Conservation (phyloP, 2,113 vertebrate genomes). For the Alaudala cheleensis region DNA sequence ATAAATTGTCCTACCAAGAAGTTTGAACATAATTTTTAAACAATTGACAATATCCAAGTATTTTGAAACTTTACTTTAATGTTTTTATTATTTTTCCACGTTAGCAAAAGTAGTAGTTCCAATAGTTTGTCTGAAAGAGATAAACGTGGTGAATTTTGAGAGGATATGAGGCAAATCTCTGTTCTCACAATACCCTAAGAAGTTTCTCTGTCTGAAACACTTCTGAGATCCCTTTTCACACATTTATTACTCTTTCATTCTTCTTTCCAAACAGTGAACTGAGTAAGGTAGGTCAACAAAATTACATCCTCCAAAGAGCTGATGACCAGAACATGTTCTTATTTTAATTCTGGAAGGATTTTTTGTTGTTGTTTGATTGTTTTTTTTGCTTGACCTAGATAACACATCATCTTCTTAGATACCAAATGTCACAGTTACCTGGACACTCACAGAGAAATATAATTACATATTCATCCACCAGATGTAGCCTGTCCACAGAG, state of each 20-base stretch:
- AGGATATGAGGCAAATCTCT: background rate
- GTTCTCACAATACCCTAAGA: background rate
- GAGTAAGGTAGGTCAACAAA: background rate
- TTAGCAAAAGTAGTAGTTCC: background rate
- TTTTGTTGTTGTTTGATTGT: background rate
- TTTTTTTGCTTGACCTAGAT: background rate
- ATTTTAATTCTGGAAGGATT: background rate
- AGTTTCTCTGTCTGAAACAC: background rate
- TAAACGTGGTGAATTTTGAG: background rate
- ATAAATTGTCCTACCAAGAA: background rate
- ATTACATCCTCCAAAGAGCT: background rate
- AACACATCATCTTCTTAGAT: background rate
- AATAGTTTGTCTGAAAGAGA: background rate
- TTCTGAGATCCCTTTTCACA: background rate
- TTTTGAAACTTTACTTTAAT: accelerated
- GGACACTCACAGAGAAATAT: slow-evolving; percentile 4
- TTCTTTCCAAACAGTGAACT: background rate
- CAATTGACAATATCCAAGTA: background rate
- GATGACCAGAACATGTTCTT: background rate
- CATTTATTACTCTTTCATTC: background rate
- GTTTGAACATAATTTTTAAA: background rate
- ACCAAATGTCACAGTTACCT: background rate
- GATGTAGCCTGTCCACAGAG: slow-evolving; percentile 57
- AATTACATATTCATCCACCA: slow-evolving; percentile 60
- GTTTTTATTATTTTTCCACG: background rate